phyloP scores from a whole-genome alignment of 2,797 vertebrate genomes.

The Pristis pectinata region DNA sequence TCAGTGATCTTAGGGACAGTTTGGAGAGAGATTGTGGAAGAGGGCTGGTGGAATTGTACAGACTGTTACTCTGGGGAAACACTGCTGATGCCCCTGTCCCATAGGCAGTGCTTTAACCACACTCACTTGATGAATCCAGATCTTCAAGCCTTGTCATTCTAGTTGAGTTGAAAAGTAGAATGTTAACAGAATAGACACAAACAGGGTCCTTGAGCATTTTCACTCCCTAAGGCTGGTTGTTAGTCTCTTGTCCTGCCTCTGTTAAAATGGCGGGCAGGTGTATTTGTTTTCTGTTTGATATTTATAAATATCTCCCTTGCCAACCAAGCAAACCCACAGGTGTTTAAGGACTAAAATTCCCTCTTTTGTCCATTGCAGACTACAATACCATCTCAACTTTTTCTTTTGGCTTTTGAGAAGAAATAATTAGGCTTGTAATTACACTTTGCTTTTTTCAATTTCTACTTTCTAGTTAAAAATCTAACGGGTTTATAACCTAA shows the following conservation, averaged over 20 bases:
- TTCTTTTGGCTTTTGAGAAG: not conserved
- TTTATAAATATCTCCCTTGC: not conserved
- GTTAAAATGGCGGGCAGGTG: not conserved
- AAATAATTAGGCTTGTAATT: not conserved
- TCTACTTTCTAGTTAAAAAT: not conserved
- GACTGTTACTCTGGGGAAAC: no score
- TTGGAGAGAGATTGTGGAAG: not conserved
- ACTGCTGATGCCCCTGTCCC: not conserved
- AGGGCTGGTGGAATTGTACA: no score
- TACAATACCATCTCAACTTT: not conserved
- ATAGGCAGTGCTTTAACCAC: not conserved
- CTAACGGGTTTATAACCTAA: not conserved
- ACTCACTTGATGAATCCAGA: not conserved
- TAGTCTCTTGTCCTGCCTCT: no score
- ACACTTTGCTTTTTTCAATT: not conserved
- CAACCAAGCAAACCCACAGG: not conserved
- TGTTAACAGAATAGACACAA: not conserved
- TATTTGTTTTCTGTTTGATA: not conserved
- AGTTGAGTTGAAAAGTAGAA: not conserved
- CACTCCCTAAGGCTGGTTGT: not conserved
- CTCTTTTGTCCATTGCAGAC: not conserved
- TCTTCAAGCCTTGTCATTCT: not conserved
- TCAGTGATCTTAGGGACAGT: not conserved
- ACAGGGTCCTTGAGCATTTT: not conserved
- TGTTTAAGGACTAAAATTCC: not conserved